Percentiles rank a stretch among this genome's conserved stretches.
These are phyloP conservation scores for Salvelinus fontinalis DNA, from an alignment of 2,113 vertebrate species.

Conservation along the genomic window DNA sequence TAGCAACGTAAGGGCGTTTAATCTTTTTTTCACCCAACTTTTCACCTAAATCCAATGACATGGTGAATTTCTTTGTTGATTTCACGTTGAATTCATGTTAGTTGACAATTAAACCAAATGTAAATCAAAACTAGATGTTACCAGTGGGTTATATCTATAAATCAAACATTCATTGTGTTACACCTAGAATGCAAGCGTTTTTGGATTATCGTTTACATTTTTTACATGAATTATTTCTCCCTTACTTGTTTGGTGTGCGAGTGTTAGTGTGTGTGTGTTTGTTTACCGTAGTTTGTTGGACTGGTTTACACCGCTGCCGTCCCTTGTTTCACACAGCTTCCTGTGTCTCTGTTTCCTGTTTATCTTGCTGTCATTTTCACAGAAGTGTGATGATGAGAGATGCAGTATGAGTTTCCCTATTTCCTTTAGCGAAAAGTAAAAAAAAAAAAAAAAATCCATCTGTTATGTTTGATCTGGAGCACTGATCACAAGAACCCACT, in stretches of 20 bases:
- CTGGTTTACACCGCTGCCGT: conserved; percentile 61
- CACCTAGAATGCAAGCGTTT: too few relatives aligned
- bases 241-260: conserved; percentile 4
- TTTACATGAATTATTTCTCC: background rate
- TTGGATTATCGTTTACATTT: too few relatives aligned
- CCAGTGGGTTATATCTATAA: too few relatives aligned
- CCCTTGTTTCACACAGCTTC: conserved; percentile 75
- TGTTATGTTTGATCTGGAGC: conserved; percentile 12
- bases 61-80: too few relatives aligned
- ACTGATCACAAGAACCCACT: background rate
- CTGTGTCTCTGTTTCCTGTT: conserved; percentile 83
- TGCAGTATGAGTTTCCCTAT: conserved; percentile 61
- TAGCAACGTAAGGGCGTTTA: too few relatives aligned
- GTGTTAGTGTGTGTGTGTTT: conserved; percentile 26
- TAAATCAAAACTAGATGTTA: too few relatives aligned
- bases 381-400: conserved; percentile 71
- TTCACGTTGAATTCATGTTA: too few relatives aligned
- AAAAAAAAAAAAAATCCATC: conserved; percentile 12
- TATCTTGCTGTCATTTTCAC: conserved; percentile 75
- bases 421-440: conserved; percentile 37
- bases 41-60: too few relatives aligned
- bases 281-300: conserved; percentile 57
- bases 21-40: too few relatives aligned
- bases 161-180: too few relatives aligned
- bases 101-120: too few relatives aligned